phyloP scores from a whole-genome alignment of 2,113 vertebrate genomes.

The Syngnathus floridae region DNA sequence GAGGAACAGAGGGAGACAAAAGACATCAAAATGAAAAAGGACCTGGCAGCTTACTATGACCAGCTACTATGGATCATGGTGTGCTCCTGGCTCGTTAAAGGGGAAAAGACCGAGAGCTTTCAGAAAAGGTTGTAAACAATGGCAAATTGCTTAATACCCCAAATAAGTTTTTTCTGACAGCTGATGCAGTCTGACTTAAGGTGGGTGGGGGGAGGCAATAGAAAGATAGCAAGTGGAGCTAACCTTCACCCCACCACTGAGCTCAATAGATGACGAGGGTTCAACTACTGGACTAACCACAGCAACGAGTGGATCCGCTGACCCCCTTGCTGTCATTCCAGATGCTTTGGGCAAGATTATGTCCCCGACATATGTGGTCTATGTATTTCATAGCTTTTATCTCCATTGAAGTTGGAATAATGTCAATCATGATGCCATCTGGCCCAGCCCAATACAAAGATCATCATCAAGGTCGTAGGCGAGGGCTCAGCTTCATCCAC shows the following conservation, averaged over 20 bases:
- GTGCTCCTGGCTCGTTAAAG: conserved; percentile 27
- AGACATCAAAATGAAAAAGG: conserved; percentile 39
- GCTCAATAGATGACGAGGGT: conserved; percentile 10
- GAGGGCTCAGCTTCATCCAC: conserved; percentile 62
- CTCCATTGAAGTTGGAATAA: conserved; percentile 54
- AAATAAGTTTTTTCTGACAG: conserved; percentile 59
- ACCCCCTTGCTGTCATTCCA: conserved; percentile 39
- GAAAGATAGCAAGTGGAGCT: conserved; percentile 8
- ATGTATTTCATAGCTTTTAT: conserved; percentile 64
- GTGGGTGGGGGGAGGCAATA: conserved; percentile 8
- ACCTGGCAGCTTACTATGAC: conserved; percentile 38
- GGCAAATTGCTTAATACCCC: conserved; percentile 59
- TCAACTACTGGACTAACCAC: background rate
- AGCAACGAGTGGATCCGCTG: conserved; percentile 25
- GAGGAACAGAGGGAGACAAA: conserved; percentile 32
- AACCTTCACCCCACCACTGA: background rate
- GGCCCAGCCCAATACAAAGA: conserved; percentile 54
- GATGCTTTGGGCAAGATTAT: conserved; percentile 51
- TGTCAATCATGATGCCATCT: conserved; percentile 69
- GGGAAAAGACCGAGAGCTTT: conserved; percentile 25
- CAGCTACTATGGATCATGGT: conserved; percentile 33
- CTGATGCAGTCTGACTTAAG: conserved; percentile 45
- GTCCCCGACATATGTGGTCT: conserved; percentile 59
- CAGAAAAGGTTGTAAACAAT: conserved; percentile 56
- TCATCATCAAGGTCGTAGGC: conserved; percentile 57